phyloP scores from a whole-genome alignment of 2,888 invertebrate species.

The Pherbina coryleti region DNA sequence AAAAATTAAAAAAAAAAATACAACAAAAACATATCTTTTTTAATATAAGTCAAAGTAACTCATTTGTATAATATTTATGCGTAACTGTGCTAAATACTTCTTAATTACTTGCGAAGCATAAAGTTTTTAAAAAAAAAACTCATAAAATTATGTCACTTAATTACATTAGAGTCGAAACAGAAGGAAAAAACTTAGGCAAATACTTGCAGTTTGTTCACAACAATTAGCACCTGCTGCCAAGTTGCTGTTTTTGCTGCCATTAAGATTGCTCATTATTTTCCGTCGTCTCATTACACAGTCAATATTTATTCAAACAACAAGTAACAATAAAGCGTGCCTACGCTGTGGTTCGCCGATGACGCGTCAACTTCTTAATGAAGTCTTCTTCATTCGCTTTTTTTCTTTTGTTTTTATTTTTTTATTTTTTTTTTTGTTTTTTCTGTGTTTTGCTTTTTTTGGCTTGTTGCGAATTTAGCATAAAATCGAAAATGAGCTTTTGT shows the following conservation, averaged over 20 bases:
- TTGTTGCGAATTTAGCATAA: constrained; percentile 1
- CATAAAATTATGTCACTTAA: background rate
- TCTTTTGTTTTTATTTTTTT: background rate
- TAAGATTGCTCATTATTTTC: constrained; percentile 12
- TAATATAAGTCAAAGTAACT: background rate
- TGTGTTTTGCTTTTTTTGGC: background rate
- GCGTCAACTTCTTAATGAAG: background rate
- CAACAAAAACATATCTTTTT: too few relatives aligned
- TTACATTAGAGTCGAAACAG: background rate
- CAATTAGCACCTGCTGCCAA: constrained; percentile 13
- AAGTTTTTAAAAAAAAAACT: background rate
- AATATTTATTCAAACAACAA: constrained; percentile 16
- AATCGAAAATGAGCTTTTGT: background rate
- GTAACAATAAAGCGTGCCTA: constrained; percentile 4
- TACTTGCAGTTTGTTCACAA: constrained; percentile 5
- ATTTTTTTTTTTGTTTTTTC: background rate
- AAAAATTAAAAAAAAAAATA: too few relatives aligned
- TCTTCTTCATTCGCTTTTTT: background rate
- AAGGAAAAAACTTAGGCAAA: background rate
- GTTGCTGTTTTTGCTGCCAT: background rate
- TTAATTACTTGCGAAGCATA: background rate
- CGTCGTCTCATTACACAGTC: background rate
- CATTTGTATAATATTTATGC: background rate
- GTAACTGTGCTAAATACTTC: background rate
- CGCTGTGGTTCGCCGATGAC: background rate